phyloP scores from a whole-genome alignment of 2,113 vertebrate genomes.

The Meriones unguiculatus region DNA sequence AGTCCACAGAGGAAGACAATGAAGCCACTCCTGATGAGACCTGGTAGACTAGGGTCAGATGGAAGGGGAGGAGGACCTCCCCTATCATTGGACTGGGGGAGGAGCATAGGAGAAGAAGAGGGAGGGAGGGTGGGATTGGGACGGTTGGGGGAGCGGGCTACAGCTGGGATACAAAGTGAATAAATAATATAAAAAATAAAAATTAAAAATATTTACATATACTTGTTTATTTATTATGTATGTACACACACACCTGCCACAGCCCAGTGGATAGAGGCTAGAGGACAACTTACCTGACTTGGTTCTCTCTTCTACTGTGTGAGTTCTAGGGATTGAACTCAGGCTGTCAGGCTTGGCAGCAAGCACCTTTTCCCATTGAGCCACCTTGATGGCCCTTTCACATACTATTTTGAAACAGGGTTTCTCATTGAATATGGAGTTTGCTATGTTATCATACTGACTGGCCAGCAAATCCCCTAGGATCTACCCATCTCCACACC shows the following conservation, averaged over 20 bases:
- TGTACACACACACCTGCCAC: not conserved
- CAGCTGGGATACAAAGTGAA: too few species aligned
- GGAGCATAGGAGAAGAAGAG: too few species aligned
- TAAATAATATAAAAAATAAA: too few species aligned
- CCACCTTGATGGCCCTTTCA: not conserved
- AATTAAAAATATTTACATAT: not conserved
- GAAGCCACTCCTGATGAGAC: too few species aligned
- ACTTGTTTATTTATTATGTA: not conserved
- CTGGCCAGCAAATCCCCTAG: not conserved
- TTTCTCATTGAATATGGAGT: not conserved
- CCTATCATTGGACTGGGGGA: too few species aligned
- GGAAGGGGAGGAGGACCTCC: too few species aligned
- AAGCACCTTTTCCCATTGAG: not conserved
- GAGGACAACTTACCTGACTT: too few species aligned
- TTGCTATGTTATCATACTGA: not conserved
- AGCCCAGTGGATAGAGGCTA: not conserved
- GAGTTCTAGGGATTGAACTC: not conserved
- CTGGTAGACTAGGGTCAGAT: too few species aligned
- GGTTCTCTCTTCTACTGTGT: not conserved
- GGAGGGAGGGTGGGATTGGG: too few species aligned
- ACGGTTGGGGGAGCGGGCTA: too few species aligned
- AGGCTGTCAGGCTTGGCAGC: not conserved
- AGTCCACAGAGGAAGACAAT: too few species aligned
- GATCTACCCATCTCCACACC: not conserved
- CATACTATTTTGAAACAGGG: not conserved